Base-by-base conservation (phyloP, 2,113 vertebrate genomes). In the Eublepharis macularius region DNA sequence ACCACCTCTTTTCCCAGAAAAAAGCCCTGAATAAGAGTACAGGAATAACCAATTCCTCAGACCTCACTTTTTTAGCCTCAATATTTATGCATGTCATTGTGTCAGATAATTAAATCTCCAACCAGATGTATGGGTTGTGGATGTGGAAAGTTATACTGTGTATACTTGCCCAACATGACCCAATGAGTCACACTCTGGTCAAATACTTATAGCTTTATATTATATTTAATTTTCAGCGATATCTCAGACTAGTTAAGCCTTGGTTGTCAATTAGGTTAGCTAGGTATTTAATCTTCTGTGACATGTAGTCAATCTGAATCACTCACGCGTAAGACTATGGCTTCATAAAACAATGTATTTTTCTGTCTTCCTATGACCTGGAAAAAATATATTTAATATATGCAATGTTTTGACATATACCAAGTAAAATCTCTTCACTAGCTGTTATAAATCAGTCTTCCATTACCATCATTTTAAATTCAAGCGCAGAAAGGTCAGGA, bases 251-350 rank as follows among this genome's bases (percentile, higher is more conserved):
- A 36, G 34, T 72, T 45, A 83, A 45, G n/a, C 39, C 32, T 74
- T 63, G 63, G 39, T 45, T 51, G 29, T 65, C 81, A 65, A 75
- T 63, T 83, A 83, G 17, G n/a, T 47, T 63, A 75, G 19, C 41
- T 83, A 83, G 57, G 41, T 72, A 75, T 75, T 75, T 83, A 83
- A 74, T 83, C 54, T 32, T 63, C 54, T 75, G 54, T 83, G 72
- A 75, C 81, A 83, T 29, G 24, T n/a, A 82, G 81, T 82, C 81
- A 51, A 21, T 82, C 49, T 73, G 51, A 82, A n/a, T 8, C 24
- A 14, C 34, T 1, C 6, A 70, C 32, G 45, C 39, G 1, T 79
- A 83, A 88, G 79, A 7, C 3, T 4, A 6, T 36, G 32, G n/a
- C 26, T 1, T 60, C 89, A 86, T 69, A 8, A 2, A 87, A 16